Conservation (phyloP, 2,113 vertebrate genomes). For the Benitochromis conjunctus region DNA sequence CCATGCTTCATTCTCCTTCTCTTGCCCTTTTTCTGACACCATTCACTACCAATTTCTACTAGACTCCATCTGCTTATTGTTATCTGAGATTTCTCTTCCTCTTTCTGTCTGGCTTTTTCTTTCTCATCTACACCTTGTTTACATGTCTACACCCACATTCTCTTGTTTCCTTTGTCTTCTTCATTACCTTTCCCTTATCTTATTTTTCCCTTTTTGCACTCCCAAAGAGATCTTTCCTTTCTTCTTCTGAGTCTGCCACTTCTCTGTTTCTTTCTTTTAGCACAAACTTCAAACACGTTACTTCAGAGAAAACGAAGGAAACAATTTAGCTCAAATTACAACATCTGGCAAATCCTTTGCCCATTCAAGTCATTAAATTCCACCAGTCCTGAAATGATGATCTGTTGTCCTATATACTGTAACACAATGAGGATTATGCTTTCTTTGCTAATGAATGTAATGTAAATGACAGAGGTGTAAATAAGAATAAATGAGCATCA, state of each 20-base stretch:
- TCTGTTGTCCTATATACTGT: neutral
- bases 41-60: neutral
- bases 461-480: neutral
- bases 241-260: neutral
- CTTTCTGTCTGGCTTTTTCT: neutral
- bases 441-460: neutral
- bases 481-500: neutral
- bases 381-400: neutral
- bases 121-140: neutral
- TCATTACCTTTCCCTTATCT: neutral
- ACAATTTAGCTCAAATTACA: neutral
- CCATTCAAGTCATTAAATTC: neutral
- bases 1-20: neutral
- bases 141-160: neutral
- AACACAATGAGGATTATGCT: neutral
- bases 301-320: neutral
- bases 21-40: neutral
- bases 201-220: neutral
- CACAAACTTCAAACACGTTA: neutral
- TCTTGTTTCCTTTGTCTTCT: neutral
- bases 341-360: neutral
- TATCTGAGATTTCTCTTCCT: neutral
- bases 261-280: neutral
- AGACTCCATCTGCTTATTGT: neutral
- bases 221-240: neutral